These are phyloP conservation scores for Cryptus viduatorius DNA, from an alignment of 2,888 invertebrate genomes.

Conservation along the genomic window DNA sequence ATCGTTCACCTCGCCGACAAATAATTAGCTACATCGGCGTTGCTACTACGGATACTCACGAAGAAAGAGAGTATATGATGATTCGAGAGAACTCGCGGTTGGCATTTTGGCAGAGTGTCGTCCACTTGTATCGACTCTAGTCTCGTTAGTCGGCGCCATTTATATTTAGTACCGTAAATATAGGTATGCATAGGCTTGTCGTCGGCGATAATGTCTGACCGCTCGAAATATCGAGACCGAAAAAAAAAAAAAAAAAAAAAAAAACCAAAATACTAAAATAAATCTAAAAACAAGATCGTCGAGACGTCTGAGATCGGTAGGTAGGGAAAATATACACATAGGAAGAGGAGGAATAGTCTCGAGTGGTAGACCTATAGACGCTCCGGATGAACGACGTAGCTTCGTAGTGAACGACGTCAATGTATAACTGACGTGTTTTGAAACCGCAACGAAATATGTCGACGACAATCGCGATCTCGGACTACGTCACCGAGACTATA, in stretches of 20 bases:
- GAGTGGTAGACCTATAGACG: background rate
- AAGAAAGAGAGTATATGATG: constrained; percentile 18
- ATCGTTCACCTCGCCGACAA: constrained; percentile 31
- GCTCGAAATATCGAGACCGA: constrained; percentile 8
- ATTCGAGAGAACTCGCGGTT: constrained; percentile 28
- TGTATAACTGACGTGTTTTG: background rate
- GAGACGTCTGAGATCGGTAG: background rate
- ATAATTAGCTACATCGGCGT: constrained; percentile 46
- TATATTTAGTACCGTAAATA: constrained; percentile 44
- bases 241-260: constrained; percentile 6
- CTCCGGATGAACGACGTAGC: background rate
- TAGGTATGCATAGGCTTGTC: background rate
- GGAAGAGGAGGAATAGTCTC: background rate
- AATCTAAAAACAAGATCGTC: background rate
- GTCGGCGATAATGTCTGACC: constrained; percentile 12
- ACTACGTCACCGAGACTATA: constrained; percentile 19
- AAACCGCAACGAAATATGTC: background rate
- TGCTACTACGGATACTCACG: background rate
- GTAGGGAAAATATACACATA: background rate
- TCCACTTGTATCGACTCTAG: constrained; percentile 21
- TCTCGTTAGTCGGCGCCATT: constrained; percentile 50
- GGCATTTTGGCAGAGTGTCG: constrained; percentile 62
- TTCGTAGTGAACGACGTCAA: constrained; percentile 11
- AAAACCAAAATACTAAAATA: background rate
- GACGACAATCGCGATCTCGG: background rate